Percentiles rank a stretch among this genome's conserved stretches.
Conservation (phyloP, 2,888 invertebrate species). For the Odiellus spinosus region DNA sequence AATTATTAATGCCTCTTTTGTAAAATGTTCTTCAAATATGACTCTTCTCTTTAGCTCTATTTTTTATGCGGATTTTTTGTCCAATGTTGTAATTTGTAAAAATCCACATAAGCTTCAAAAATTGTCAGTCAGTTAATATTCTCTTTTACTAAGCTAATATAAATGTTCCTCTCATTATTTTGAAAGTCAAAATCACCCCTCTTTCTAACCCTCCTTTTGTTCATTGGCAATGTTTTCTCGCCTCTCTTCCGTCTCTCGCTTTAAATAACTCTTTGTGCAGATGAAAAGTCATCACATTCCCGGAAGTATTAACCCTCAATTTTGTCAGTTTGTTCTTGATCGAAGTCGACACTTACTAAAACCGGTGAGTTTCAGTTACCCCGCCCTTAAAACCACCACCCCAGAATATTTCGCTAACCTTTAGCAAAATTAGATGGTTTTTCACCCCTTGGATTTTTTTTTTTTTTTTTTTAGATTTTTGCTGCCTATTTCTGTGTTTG, state of each 20-base stretch:
- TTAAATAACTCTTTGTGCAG: conserved; percentile 6
- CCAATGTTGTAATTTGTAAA: no score
- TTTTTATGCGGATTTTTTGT: no score
- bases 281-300: conserved; percentile 84
- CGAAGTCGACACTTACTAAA: conserved; percentile 89
- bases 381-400: conserved; percentile 9
- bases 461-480: neutral
- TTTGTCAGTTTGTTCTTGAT: conserved; percentile 90
- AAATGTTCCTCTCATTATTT: no score
- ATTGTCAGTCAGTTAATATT: no score
- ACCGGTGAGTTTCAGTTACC: conserved; percentile 54
- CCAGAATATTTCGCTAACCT: neutral
- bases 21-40: no score
- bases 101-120: no score
- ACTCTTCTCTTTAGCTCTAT: no score
- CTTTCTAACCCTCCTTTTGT: neutral
- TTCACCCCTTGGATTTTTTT: neutral
- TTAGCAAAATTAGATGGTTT: conserved; percentile 1
- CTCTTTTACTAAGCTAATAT: no score
- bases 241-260: conserved; percentile 2
- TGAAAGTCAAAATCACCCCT: neutral
- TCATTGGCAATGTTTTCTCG: neutral
- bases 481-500: neutral
- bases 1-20: no score
- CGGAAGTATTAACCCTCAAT: conserved; percentile 84